These are phyloP conservation scores for Cochlearius cochlearius DNA, from an alignment of 2,113 vertebrate genomes.

Conservation along the genomic window DNA sequence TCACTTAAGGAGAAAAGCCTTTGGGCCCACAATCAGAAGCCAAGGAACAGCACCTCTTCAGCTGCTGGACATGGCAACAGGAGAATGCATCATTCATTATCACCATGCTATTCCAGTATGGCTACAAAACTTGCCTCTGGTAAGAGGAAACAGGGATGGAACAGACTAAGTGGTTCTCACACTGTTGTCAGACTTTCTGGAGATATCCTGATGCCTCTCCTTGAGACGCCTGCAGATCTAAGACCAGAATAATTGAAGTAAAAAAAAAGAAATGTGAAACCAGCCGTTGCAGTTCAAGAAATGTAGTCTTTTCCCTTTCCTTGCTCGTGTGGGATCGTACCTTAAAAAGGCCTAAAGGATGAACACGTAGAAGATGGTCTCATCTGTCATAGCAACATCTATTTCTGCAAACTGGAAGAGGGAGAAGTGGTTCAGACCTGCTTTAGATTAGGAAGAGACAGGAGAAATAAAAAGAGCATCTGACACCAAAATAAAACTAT, in stretches of 20 bases:
- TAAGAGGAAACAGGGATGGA: neutral
- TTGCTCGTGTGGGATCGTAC: neutral
- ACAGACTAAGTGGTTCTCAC: neutral
- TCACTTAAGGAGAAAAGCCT: neutral
- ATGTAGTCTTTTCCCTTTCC: neutral
- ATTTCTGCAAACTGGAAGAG: neutral
- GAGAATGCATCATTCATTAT: neutral
- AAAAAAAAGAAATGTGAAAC: neutral
- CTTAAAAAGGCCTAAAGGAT: neutral
- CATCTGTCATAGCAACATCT: neutral
- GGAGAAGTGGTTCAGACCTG: conserved; percentile 23
- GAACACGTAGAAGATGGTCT: neutral
- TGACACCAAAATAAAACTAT: conserved; percentile 64
- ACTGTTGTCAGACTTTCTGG: neutral
- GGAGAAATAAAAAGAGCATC: conserved; percentile 64
- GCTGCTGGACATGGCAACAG: neutral
- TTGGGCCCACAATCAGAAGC: neutral
- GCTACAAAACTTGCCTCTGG: neutral
- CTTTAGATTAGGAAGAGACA: conserved; percentile 38
- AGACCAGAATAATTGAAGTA: neutral
- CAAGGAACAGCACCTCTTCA: neutral
- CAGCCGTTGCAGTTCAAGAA: neutral
- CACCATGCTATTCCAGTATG: rapidly evolving
- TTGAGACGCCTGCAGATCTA: neutral
- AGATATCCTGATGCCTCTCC: neutral